Evolutionary conservation across 2,797 vertebrate species (phyloP), one percentile per base, ranked within the genome.

Genomic region (Epinephelus malabaricus): DNA sequence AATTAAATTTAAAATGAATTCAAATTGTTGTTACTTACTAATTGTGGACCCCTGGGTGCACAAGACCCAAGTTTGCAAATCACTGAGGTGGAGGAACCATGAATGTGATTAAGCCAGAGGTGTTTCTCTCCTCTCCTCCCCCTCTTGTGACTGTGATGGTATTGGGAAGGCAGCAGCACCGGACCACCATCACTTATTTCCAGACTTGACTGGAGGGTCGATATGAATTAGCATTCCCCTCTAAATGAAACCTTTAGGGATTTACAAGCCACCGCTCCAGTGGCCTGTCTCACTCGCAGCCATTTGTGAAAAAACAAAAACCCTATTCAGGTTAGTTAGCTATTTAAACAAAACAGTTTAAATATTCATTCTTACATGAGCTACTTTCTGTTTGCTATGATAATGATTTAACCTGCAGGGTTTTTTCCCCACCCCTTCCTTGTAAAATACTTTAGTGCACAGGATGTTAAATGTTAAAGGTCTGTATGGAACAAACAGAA

Each of bases 141-240:
- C 49, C 55, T 17, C 66, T 30, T 63, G 64, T 72, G 69, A 34
- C 12, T 55, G 50, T 64, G 60, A 72, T 19, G 51, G 77, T 71
- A 59, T 84, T 74, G 61, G 69, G 69, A 65, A 80, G 63, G 79
- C 74, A 73, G 77, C 73, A 38, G 63, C 25, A 38, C 27, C 27
- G 5, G 70, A 64, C 70, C 56, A 17, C 86, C 68, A 83, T 90
- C 80, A 80, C 81, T 90, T 89, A 90, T 88, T 93, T 86, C 73
- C 82, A 53, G 47, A 73, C 76, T 75, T 76, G 80, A 82, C 83
- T 70, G 11, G 51, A 63, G 69, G 79, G 83, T 92, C 89, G 64
- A 93, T 92, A 74, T 19, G 50, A 89, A 88, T 93, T 89, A 87
- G 61, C 88, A 89, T 89, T 79, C 69, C 55, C 59, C 64, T 61